Evolutionary conservation across 2,797 vertebrate genomes (phyloP), one percentile per base, ranked within the genome.

Genomic region (Leucoraja ocellata): DNA sequence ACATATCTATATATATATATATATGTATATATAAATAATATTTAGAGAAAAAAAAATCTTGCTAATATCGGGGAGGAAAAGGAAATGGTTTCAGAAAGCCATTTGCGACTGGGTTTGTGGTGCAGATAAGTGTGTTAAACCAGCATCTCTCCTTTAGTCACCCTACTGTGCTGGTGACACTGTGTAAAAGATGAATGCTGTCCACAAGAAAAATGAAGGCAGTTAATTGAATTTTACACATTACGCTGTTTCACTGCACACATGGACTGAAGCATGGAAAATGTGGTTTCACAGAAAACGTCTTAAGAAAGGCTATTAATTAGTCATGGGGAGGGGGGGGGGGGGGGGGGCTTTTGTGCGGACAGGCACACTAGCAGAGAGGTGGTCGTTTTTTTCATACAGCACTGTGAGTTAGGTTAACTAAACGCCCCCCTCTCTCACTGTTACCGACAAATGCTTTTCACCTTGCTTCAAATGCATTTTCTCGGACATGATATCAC

Each of bases 401-500:
- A 93, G 94, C 95, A 94, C 81, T 94, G 36, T 91, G 58, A 93
- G 74, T 36, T 71, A 93, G 65, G 94, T 94, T 96, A 95, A 94
- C 95, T 95, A 95, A 93, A 1, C 93, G 94, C 94, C 95, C 46
- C 46, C 46, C 46, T 3, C 95, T 94, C 96, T 95, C 96, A 95
- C 94, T 94, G 93, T 95, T 94, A 96, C 95, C 96, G 73, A 95
- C 93, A 95, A 78, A 93, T 32, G 94, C 94, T 97, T 97, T 98
- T 98, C 97, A 97, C 97, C 96, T 96, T 98, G 98, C 97, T 98
- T 98, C 97, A 98, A 98, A 98, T 96, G 95, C 95, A 96, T 95
- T 58, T 93, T 63, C 21, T 46, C 74, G 90, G 28, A 73, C 71
- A 74, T 74, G 39, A 54, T 92, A 73, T 71, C 46, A 92, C 74